Percentiles rank a stretch among this genome's conserved stretches.
phyloP scores from a whole-genome alignment of 2,888 invertebrate genomes.

The Leptopterna dolabrata region DNA sequence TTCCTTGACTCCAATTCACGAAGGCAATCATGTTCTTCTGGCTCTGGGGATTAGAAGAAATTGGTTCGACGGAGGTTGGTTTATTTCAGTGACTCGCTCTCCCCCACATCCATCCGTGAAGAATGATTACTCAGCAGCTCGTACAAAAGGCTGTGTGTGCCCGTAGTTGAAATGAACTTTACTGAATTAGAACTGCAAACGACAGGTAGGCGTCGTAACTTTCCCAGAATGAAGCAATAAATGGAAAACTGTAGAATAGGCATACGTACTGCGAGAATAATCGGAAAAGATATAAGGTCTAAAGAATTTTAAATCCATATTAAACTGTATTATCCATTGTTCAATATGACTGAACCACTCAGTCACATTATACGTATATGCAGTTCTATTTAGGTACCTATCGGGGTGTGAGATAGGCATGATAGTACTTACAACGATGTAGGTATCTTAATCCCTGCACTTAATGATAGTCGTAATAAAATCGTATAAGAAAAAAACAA shows the following conservation, averaged over 20 bases:
- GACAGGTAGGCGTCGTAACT: neutral
- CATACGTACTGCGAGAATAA: neutral
- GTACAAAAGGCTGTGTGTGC: neutral
- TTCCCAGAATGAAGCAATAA: neutral
- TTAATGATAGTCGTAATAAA: no score
- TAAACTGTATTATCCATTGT: no score
- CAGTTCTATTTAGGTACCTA: no score
- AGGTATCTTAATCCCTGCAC: no score
- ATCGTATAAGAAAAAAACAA: no score
- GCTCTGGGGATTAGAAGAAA: conserved; percentile 13
- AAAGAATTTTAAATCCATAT: neutral
- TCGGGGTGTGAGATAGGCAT: no score
- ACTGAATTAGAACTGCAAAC: neutral
- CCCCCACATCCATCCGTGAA: neutral
- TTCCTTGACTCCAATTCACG: neutral
- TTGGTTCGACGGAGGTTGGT: conserved; percentile 19
- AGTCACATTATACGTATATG: no score
- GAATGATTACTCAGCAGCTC: neutral
- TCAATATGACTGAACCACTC: no score
- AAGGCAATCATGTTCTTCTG: conserved; percentile 20
- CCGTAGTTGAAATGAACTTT: neutral
- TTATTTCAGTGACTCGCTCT: neutral
- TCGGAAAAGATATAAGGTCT: neutral
- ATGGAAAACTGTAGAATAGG: neutral
- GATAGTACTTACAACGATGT: no score